Evolutionary conservation across 2,797 vertebrate genomes (phyloP).

Genomic region (Antennarius maculatus): DNA sequence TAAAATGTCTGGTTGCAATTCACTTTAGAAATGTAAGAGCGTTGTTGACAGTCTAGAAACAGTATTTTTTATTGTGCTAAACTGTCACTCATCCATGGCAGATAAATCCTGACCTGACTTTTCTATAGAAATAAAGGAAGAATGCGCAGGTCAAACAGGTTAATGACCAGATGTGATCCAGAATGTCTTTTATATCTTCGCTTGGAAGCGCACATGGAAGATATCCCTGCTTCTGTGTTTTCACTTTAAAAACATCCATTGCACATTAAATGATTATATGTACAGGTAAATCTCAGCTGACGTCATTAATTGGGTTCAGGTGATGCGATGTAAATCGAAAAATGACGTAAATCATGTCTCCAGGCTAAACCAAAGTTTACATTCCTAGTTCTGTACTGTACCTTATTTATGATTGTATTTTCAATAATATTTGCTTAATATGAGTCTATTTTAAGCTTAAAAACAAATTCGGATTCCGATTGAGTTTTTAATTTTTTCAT

Average conservation of each 20-base stretch:
- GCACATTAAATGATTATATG: conserved; percentile 4
- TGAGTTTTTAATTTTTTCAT: too few relatives aligned
- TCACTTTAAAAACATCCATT: conserved; percentile 16
- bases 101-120: conserved; percentile 47
- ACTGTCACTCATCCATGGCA: conserved; percentile 50
- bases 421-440: too few relatives aligned
- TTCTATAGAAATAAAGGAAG: conserved; percentile 24
- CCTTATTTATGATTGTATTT: too few relatives aligned
- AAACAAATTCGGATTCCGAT: too few relatives aligned
- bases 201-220: conserved; percentile 39
- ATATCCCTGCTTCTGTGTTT: conserved; percentile 42
- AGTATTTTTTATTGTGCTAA: conserved; percentile 45
- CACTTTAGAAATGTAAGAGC: conserved; percentile 34
- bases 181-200: conserved; percentile 29
- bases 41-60: conserved; percentile 48
- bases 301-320: too few relatives aligned
- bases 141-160: conserved; percentile 13
- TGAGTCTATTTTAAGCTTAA: too few relatives aligned
- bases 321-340: too few relatives aligned
- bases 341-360: too few relatives aligned
- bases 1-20: conserved; percentile 42
- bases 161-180: conserved; percentile 43
- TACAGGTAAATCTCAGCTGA: not conserved
- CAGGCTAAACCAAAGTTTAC: too few relatives aligned
- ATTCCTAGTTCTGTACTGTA: too few relatives aligned